Base-by-base conservation (phyloP, 2,797 vertebrate species). In the Sebastiscus tertius region DNA sequence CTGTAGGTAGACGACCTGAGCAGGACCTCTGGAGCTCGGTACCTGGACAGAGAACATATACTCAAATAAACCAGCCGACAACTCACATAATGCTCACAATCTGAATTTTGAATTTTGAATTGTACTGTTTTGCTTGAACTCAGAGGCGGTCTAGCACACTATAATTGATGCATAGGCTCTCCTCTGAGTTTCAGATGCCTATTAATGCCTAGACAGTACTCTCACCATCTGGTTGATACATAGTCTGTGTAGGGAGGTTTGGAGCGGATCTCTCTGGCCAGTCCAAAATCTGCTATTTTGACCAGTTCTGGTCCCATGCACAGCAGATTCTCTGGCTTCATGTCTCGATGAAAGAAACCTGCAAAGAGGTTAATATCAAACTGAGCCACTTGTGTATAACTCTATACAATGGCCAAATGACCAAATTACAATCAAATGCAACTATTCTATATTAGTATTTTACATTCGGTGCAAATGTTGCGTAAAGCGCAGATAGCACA, bases 281-380 rank as follows among this genome's bases (percentile, higher is more conserved):
- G 93, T 74, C 98, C 99, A 95, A 99, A 99, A 91, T 99, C 99
- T 72, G 97, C 99, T 88, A 99, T 99, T 96, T 99, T 99, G 55
- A 99, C 96, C 88, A 99, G 96, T 76, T 99, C 98, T 87, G 98
- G 99, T 49, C 99, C 98, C 96, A 98, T 99, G 85, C 99, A 99
- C 34, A 99, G 94, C 89, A 99, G 95, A 76, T 99, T 99, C 94
- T 99, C 99, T 29, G 99, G 99, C 87, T 99, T 99, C 98, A 99
- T 98, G 92, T 99, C 99, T 74, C 98, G 97, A 77, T 99, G 98
- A 89, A 99, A 99, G 94, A 98, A 99, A 14, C 99, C 99, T 98
- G 82, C 0, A 66, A 29, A 80, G 54, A 82, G 18, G 18, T 72
- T n/a, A 7, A 66, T 2, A 65, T 67, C 12, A 74, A 34, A 33